Evolutionary conservation across 2,888 invertebrate genomes (phyloP).

Genomic region (Drosophila mettleri): DNA sequence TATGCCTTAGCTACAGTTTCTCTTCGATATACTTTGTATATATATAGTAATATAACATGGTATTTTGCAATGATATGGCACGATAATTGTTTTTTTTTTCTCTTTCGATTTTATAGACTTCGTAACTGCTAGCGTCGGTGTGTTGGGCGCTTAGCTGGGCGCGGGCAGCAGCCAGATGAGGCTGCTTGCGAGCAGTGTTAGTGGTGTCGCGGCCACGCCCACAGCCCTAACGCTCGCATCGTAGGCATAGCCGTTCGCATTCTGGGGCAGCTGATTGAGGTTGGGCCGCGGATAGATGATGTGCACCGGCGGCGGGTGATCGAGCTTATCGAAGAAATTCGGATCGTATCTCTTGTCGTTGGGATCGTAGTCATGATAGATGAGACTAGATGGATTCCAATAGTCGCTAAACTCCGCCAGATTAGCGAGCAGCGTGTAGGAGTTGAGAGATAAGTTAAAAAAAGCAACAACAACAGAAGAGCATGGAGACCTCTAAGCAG

Average conservation of each 20-base stretch:
- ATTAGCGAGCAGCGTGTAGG: constrained; percentile 3
- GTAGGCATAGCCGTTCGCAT: constrained; percentile 30
- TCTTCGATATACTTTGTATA: constrained; percentile 39
- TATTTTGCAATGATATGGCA: constrained; percentile 77
- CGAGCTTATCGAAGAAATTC: constrained; percentile 88
- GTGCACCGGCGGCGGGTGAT: constrained; percentile 89
- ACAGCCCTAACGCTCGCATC: constrained; percentile 30
- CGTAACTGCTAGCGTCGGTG: constrained; percentile 8
- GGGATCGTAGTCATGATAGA: constrained; percentile 87
- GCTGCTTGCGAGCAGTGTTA: constrained; percentile 37
- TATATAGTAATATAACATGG: constrained; percentile 54
- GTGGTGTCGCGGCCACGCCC: constrained; percentile 33
- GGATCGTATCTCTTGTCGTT: constrained; percentile 83
- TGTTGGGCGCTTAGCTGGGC: constrained; percentile 56
- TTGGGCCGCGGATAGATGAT: constrained; percentile 89
- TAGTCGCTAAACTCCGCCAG: constrained; percentile 35
- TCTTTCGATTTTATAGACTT: not conserved
- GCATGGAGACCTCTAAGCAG: too few species aligned
- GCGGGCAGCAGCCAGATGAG: constrained; percentile 48
- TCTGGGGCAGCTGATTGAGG: constrained; percentile 56
- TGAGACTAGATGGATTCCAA: constrained; percentile 89
- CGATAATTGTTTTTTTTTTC: constrained; percentile 48
- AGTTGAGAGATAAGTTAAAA: not conserved
- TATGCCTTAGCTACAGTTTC: constrained; percentile 28
- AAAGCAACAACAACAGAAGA: too few species aligned